A percentile compares a stretch with the other conserved stretches of the same genome.
Evolutionary conservation across 2,797 vertebrate species (phyloP).

Genomic region (Channallabes apus): DNA sequence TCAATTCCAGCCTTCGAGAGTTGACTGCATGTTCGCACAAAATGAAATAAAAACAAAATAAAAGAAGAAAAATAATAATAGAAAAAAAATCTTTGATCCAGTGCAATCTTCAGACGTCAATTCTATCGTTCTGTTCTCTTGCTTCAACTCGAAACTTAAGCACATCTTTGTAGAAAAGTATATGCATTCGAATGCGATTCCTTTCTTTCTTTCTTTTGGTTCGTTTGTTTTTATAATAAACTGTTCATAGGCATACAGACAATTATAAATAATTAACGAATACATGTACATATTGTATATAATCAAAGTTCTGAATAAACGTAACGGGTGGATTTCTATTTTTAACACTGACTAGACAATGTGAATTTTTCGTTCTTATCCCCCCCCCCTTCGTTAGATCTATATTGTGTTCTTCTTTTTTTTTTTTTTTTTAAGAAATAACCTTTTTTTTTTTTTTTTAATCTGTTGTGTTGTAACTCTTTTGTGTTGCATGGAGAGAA

Average conservation of each 20-base stretch:
- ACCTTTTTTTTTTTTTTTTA: background rate
- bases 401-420: conserved; percentile 66
- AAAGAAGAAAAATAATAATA: conserved; percentile 27
- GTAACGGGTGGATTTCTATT: conserved; percentile 84
- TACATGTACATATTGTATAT: conserved; percentile 82
- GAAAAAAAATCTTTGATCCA: conserved; percentile 46
- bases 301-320: conserved; percentile 79
- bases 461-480: conserved; percentile 48
- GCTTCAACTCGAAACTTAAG: conserved; percentile 72
- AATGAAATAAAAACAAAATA: conserved; percentile 31
- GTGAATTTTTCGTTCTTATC: conserved; percentile 66
- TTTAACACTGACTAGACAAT: conserved; percentile 87
- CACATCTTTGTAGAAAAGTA: conserved; percentile 81
- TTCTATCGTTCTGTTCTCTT: conserved; percentile 48
- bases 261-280: conserved; percentile 73
- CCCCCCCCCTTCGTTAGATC: conserved; percentile 59
- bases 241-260: conserved; percentile 77
- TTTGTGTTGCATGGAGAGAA: conserved; percentile 78
- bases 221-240: conserved; percentile 66
- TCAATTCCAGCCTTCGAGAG: conserved; percentile 58
- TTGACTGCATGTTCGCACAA: conserved; percentile 56
- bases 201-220: conserved; percentile 70
- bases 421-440: conserved; percentile 42
- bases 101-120: conserved; percentile 57
- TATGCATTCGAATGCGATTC: conserved; percentile 77